A percentile compares a stretch with the other conserved stretches of the same genome.
phyloP scores from a whole-genome alignment of 53 echinoderm and acorn worm genomes.

The Arbacia lixula region DNA sequence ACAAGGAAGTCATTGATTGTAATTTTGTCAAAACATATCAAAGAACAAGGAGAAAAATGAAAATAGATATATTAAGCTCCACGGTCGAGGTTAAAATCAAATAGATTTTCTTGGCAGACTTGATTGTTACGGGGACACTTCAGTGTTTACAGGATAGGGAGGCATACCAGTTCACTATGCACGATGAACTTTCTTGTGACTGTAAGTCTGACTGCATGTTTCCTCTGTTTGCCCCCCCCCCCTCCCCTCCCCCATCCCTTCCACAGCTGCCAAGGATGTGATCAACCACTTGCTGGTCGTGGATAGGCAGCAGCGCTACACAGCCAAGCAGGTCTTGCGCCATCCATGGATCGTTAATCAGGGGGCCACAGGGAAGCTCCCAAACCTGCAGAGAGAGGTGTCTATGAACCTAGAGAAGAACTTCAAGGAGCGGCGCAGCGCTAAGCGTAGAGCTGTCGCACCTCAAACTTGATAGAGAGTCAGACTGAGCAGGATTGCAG shows the following conservation, averaged over 20 bases:
- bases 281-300: conserved; percentile 91
- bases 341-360: conserved; percentile 86
- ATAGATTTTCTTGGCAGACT: too few relatives aligned
- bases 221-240: not conserved
- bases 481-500: too few relatives aligned
- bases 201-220: not conserved
- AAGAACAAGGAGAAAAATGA: too few relatives aligned
- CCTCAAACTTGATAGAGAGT: conserved; percentile 28
- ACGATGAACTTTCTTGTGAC: not conserved
- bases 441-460: conserved; percentile 49
- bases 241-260: not conserved
- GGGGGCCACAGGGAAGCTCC: conserved; percentile 58
- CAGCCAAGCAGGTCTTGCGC: conserved; percentile 75
- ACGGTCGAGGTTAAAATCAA: too few relatives aligned
- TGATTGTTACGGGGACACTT: too few relatives aligned
- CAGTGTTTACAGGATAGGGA: too few relatives aligned
- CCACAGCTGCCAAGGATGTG: conserved; percentile 90
- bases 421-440: conserved; percentile 80
- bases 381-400: conserved; percentile 94
- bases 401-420: conserved; percentile 99
- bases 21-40: too few relatives aligned
- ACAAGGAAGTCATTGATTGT: too few relatives aligned
- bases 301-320: conserved; percentile 76
- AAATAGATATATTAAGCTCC: too few relatives aligned
- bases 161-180: too few relatives aligned